Conservation (phyloP, 2,797 vertebrate species). For the Enteromius argenteus region DNA sequence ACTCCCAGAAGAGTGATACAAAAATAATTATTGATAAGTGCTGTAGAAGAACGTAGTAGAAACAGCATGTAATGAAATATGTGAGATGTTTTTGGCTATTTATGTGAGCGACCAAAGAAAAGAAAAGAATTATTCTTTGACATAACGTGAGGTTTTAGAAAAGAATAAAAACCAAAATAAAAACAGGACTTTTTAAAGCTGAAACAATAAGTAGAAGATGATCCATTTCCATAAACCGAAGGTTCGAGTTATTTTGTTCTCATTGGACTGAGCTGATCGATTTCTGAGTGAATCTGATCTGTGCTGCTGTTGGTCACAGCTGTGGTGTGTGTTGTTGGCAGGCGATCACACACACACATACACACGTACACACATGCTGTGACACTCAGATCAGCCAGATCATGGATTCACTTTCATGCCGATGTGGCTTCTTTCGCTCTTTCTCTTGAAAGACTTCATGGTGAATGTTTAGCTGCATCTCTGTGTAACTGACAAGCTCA, state of each 20-base stretch:
- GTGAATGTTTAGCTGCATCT: constrained; percentile 26
- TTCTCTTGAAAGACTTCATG: constrained; percentile 15
- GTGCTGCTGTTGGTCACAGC: constrained; percentile 21
- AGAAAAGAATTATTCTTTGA: no score
- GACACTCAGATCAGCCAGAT: constrained; percentile 17
- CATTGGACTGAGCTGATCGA: neutral
- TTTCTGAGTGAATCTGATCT: constrained; percentile 14
- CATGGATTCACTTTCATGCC: constrained; percentile 33
- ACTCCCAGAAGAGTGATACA: neutral
- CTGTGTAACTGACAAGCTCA: constrained; percentile 40
- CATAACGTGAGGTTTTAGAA: no score
- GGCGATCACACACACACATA: neutral
- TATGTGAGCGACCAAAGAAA: no score
- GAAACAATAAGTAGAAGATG: neutral
- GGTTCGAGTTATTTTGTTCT: neutral
- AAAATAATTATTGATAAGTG: neutral
- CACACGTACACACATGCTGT: constrained; percentile 10
- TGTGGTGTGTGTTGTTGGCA: constrained; percentile 24
- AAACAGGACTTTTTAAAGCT: neutral
- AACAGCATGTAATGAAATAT: neutral
- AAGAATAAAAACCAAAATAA: neutral
- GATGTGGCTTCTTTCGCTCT: neutral
- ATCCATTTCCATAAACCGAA: neutral
- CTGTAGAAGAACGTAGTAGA: neutral
- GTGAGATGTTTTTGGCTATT: no score